Evolutionary conservation across 2,888 invertebrate species (phyloP), one percentile per base, ranked within the genome.

Genomic region (Hirudinaria manillensis): DNA sequence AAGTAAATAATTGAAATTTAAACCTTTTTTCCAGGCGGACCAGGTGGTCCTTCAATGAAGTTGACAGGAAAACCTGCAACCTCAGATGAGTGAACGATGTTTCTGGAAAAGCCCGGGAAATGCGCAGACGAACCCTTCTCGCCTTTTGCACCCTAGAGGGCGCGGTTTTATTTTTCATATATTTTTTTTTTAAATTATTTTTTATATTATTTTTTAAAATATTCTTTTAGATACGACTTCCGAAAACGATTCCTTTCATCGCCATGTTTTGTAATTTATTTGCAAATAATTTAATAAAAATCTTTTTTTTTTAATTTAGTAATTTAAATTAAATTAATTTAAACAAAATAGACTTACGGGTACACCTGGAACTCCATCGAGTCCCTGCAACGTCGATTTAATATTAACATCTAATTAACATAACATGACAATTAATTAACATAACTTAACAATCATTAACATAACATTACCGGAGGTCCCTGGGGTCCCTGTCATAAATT

Each of bases 21-120:
- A 56, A 75, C 75, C 72, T 75, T 75, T 65, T 75, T 75, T n/a
- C 75, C 75, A n/a, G 68, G 75, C 0, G 75, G 75, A 6, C 75
- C 75, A 21, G 75, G 71, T 36, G 75, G 75, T 16, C 75, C 75
- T 36, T 75, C 75, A 36, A 75, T 70, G 65, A 61, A 75, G 45
- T 53, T 36, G 27, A 53, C 61, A 27, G 71, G 56, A 29, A 56
- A 61, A 19, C 71, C 71, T n/a, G 21, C 61, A 55, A 34, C 71
- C 13, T 34, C 45, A 10, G 61, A 32, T 21, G 70, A 70, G 55
- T 36, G 27, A n/a, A 34, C 71, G 36, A 70, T 29, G 21, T 61
- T 61, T 61, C 29, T 24, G 10, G 61, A 29, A 10, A 27, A 61
- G 10, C 24, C 36, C 32, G 70, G 53, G 24, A 45, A 51, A 4